Evolutionary conservation across 2,113 vertebrate species (phyloP), one percentile per base, ranked within the genome.

Genomic region (Pterocles orientalis): DNA sequence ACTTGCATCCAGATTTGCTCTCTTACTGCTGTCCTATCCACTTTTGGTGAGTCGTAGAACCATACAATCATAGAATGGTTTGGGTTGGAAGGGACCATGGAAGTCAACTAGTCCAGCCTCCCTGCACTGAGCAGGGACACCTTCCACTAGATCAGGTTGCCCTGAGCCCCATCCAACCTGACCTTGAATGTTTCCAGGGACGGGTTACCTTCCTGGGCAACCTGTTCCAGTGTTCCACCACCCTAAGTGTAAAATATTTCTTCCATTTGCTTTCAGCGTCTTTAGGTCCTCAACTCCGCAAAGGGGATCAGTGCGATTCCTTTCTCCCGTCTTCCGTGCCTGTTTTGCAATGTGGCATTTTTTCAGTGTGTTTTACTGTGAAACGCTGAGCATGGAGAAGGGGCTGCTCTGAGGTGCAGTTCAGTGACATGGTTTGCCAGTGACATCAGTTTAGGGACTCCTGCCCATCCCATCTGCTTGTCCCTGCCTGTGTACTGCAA

Each of bases 321-420:
- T 77, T 70, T 80, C 54, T 77, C 66, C 16, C 45, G 61, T 26
- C 24, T 69, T 85, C 69, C 28, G 34, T 5, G 14, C 4, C 8
- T 34, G 21, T 68, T 82, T 82, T 93, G 14, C 24, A 72, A 24
- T 45, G 39, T 24, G 45, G 8, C 3, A 17, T 53, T 65, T 82
- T 51, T 47, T 57, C 19, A 18, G 7, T 14, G 3, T 50, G 18
- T 33, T 34, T 33, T 56, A 8, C 57, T 64, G 53, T 33, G 64
- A 41, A 57, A 29, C 41, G 51, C 1, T 0, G 5, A 88, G 34
- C 41, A 68, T 0, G 0, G 61, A 43, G 3, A 15, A 5, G 33
- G 26, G 20, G 33, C 20, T 9, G 24, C 33, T 71, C 50, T 72
- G 60, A 56, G 31, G 7, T 28, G 29, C 34, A 4, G 2, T 33